Conservation (phyloP, 2,113 vertebrate genomes). For the Melanotaenia duboulayi region DNA sequence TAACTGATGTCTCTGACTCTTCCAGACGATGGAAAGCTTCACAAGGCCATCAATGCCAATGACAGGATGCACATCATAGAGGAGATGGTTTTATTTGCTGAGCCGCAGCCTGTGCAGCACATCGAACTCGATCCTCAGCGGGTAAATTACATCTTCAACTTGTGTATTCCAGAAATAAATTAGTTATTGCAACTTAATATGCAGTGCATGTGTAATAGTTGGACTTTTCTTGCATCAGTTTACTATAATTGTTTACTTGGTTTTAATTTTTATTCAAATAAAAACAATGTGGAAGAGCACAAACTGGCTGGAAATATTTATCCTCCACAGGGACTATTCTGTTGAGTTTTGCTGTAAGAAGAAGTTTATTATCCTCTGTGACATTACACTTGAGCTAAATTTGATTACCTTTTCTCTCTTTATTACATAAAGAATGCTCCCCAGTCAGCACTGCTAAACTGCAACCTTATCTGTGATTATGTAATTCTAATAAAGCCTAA, state of each 20-base stretch:
- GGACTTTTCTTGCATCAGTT: slow-evolving; percentile 7
- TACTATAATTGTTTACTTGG: neutral
- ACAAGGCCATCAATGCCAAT: slow-evolving; percentile 88
- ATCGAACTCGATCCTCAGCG: slow-evolving; percentile 88
- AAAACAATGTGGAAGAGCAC: slow-evolving; percentile 7
- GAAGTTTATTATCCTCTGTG: slow-evolving; percentile 65
- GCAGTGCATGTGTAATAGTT: neutral
- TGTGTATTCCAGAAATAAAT: neutral
- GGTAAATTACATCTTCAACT: slow-evolving; percentile 65
- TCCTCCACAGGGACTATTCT: slow-evolving; percentile 22
- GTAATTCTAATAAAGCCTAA: slow-evolving; percentile 61
- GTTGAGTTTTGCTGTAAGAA: slow-evolving; percentile 52
- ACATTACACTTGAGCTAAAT: slow-evolving; percentile 60
- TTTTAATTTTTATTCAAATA: slow-evolving; percentile 28
- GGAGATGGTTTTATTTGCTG: slow-evolving; percentile 87
- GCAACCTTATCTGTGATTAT: slow-evolving; percentile 68
- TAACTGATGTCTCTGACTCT: neutral
- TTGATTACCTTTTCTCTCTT: slow-evolving; percentile 64
- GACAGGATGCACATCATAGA: slow-evolving; percentile 87
- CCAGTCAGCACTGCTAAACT: slow-evolving; percentile 24
- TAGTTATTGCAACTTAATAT: neutral
- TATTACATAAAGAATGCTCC: slow-evolving; percentile 68
- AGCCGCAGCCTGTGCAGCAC: slow-evolving; percentile 86
- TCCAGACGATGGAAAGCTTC: slow-evolving; percentile 89
- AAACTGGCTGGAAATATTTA: slow-evolving; percentile 18